Evolutionary conservation across 2,888 invertebrate species (phyloP), one percentile per base, ranked within the genome.

Genomic region (Tinea pellionella): DNA sequence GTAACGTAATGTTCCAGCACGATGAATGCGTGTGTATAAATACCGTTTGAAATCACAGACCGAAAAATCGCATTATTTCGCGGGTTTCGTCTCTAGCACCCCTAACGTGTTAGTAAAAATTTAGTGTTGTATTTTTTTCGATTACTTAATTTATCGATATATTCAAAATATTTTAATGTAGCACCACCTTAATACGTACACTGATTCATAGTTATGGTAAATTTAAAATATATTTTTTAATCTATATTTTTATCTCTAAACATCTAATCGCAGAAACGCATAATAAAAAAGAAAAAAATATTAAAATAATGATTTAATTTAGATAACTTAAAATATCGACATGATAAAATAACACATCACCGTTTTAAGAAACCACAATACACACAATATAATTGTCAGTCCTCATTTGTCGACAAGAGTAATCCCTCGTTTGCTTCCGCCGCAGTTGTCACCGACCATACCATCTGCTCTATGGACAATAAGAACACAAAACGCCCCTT

Each of bases 321-420:
- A n/a, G n/a, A n/a, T n/a, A 24, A 24, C 2, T 24, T 24, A 37
- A n/a, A 12, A 12, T 37, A 37, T 37, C 37, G 37, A 37, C n/a
- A 37, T 37, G 9, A 9, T 2, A 37, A 37, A 37, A 9, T 37
- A 12, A 12, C 3, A 37, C 37, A n/a, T 37, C 37, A 9, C 37
- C 11, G 47, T n/a, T 47, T n/a, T 47, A 47, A 47, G 47, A 47
- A 47, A 47, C 47, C 47, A 47, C 47, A 47, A 47, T 47, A 59
- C 74, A 68, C 78, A 80, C 81, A 82, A 82, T 80, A 72, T 77
- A 74, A 78, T 82, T 83, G 83, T 83, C 82, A 83, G 77, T 76
- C 77, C 76, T 77, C 77, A 81, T 84, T 82, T 83, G 81, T 82
- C 81, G 80, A 74, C 75, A 57, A n/a, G 16, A 24, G 57, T 43